Evolutionary conservation across 2,113 vertebrate genomes (phyloP).

Genomic region (Oreotrochilus melanogaster): DNA sequence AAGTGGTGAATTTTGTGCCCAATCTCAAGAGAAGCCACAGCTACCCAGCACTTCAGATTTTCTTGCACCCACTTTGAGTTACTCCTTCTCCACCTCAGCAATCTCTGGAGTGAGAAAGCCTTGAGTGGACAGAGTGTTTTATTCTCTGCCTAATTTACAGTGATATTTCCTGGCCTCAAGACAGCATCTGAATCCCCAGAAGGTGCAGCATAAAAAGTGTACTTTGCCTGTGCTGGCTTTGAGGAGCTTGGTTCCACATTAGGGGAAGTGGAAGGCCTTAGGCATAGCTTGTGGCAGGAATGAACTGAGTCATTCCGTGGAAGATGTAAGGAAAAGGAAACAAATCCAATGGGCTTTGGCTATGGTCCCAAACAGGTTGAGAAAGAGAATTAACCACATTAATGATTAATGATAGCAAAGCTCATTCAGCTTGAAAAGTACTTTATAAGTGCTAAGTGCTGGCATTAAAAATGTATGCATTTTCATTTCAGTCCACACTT

Average conservation of each 20-base stretch:
- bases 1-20: accelerated
- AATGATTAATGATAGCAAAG: constrained; percentile 58
- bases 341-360: background rate
- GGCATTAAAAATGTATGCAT: constrained; percentile 61
- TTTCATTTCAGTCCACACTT: constrained; percentile 1
- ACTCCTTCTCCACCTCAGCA: background rate
- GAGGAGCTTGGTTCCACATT: background rate
- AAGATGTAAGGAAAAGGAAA: background rate
- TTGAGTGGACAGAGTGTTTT: background rate
- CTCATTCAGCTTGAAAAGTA: constrained; percentile 30
- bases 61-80: background rate
- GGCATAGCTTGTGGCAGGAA: background rate
- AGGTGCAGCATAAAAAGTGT: background rate
- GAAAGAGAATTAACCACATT: background rate
- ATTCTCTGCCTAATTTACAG: background rate
- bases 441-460: constrained; percentile 42
- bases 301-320: background rate
- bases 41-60: background rate
- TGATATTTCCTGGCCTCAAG: background rate
- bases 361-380: background rate
- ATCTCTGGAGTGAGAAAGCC: background rate
- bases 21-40: background rate
- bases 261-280: background rate
- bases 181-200: background rate
- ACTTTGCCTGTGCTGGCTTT: background rate